Evolutionary conservation across 2,888 invertebrate species (phyloP).

Genomic region (Spilarctia lutea): DNA sequence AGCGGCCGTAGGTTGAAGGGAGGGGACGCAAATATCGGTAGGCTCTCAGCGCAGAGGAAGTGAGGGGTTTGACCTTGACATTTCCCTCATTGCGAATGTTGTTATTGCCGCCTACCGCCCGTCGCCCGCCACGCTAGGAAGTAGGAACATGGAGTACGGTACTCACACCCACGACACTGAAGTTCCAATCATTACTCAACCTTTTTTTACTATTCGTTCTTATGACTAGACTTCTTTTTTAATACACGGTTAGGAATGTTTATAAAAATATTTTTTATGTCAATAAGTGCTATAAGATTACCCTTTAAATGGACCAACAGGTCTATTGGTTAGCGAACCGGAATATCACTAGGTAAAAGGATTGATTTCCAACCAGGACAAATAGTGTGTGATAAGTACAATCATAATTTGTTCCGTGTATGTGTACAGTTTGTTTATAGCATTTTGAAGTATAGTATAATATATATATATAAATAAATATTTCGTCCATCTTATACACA

Average conservation of each 20-base stretch:
- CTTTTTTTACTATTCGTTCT: slow-evolving; percentile 6
- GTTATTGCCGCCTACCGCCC: slow-evolving; percentile 41
- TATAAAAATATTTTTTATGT: slow-evolving; percentile 4
- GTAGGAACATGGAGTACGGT: slow-evolving; percentile 45
- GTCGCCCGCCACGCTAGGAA: slow-evolving; percentile 43
- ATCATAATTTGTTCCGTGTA: background rate
- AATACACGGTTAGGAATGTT: slow-evolving; percentile 2
- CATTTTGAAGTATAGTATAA: background rate
- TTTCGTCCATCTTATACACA: no score
- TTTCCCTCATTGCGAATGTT: slow-evolving; percentile 74
- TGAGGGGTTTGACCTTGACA: slow-evolving; percentile 83
- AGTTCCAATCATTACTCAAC: slow-evolving; percentile 45
- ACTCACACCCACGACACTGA: slow-evolving; percentile 52
- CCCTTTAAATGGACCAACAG: background rate
- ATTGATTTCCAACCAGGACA: background rate
- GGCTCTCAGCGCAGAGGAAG: slow-evolving; percentile 72
- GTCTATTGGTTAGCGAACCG: background rate
- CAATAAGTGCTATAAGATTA: background rate
- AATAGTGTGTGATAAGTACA: background rate
- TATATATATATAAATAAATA: no score
- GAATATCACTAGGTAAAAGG: background rate
- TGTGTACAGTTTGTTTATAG: background rate
- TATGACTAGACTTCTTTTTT: slow-evolving; percentile 14
- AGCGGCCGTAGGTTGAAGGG: slow-evolving; percentile 29
- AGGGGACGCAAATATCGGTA: slow-evolving; percentile 50